These are phyloP conservation scores for Sorex araneus DNA, from an alignment of 2,113 vertebrate genomes.

Conservation along the genomic window DNA sequence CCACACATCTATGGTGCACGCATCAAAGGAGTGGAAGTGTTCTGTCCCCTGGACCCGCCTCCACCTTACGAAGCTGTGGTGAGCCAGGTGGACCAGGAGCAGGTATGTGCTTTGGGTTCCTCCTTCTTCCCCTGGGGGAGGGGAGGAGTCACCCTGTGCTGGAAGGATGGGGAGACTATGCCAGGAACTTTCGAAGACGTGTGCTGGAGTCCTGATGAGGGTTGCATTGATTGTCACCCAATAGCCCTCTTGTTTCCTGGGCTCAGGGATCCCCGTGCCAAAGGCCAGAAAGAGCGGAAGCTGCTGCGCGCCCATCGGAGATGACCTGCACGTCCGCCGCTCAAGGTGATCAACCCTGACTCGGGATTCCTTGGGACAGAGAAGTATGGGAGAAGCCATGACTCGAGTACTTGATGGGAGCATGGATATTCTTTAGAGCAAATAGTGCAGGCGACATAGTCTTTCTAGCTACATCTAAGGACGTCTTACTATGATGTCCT, in stretches of 20 bases:
- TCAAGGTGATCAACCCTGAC: slow-evolving; percentile 79
- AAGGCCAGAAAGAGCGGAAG: slow-evolving; percentile 57
- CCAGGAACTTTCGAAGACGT: neutral
- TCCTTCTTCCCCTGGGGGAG: neutral
- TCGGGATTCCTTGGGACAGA: neutral
- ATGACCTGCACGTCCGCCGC: neutral
- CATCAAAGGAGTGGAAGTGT: slow-evolving; percentile 91
- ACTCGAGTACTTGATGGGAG: slow-evolving; percentile 1
- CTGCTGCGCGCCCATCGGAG: neutral
- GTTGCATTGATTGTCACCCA: neutral
- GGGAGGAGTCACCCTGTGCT: neutral
- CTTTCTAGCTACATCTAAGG: neutral
- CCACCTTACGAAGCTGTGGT: slow-evolving; percentile 91
- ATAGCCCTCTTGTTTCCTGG: neutral
- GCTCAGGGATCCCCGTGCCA: slow-evolving; percentile 76
- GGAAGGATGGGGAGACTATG: neutral
- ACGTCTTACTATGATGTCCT: no score
- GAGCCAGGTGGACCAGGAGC: slow-evolving; percentile 76
- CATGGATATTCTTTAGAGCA: slow-evolving; percentile 42
- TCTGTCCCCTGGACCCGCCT: slow-evolving; percentile 91
- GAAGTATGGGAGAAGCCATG: neutral
- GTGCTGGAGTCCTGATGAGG: neutral
- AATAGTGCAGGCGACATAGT: neutral
- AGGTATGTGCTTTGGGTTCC: slow-evolving; percentile 84
- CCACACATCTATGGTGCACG: slow-evolving; percentile 88